phyloP scores from a whole-genome alignment of 1,140 invertebrate species.

The Trachymyrmex cornetzi region DNA sequence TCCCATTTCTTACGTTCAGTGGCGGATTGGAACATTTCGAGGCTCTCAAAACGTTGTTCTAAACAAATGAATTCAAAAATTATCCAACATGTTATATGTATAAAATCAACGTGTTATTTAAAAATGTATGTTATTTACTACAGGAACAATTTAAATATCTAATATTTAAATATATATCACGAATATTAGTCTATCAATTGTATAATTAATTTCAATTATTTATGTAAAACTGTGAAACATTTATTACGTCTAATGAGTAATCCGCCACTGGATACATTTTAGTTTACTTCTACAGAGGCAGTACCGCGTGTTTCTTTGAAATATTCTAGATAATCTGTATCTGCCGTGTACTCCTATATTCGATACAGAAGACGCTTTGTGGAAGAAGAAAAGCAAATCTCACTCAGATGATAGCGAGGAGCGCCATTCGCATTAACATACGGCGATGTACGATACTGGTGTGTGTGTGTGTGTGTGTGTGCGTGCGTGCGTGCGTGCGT shows the following conservation, averaged over 20 bases:
- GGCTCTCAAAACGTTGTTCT: neutral
- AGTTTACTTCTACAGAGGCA: constrained; percentile 66
- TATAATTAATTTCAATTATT: constrained; percentile 1
- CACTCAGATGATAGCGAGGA: constrained; percentile 3
- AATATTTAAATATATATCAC: neutral
- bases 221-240: neutral
- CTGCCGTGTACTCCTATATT: constrained; percentile 28
- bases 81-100: neutral
- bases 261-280: constrained; percentile 55
- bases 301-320: constrained; percentile 52
- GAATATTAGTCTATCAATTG: neutral
- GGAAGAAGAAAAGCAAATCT: constrained; percentile 51
- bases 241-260: neutral
- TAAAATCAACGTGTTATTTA: constrained; percentile 6
- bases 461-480: neutral
- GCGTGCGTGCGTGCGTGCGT: no score
- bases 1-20: constrained; percentile 30
- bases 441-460: neutral
- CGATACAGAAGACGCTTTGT: constrained; percentile 49
- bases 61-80: neutral
- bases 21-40: constrained; percentile 31
- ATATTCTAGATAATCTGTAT: constrained; percentile 36
- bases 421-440: neutral
- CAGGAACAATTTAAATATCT: neutral
- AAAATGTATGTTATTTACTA: neutral